Percentiles rank a stretch among this genome's conserved stretches.
These are phyloP conservation scores for Erpornis zantholeuca DNA, from an alignment of 2,113 vertebrate species.

Conservation along the genomic window DNA sequence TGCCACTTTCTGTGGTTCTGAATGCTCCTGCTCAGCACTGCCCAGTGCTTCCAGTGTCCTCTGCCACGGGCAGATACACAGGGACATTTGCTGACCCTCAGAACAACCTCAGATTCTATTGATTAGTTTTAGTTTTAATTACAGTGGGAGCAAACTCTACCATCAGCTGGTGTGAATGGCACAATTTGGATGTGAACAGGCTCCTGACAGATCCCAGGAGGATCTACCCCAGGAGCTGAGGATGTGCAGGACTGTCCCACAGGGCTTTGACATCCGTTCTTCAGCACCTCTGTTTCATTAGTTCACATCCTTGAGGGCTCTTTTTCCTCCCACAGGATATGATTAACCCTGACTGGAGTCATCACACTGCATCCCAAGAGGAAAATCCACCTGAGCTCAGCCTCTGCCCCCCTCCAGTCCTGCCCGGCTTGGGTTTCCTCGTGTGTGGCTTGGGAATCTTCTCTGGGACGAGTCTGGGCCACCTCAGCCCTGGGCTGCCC, in stretches of 20 bases:
- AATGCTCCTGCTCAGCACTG: background rate
- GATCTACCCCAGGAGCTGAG: background rate
- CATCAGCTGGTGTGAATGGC: background rate
- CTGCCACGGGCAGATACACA: background rate
- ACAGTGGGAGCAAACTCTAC: background rate
- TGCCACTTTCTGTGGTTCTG: background rate
- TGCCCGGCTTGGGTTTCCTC: fast-evolving
- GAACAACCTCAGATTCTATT: background rate
- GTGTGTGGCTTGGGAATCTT: fast-evolving
- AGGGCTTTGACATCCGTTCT: background rate
- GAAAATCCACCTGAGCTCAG: background rate
- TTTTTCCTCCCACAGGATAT: slow-evolving; percentile 34
- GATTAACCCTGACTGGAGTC: background rate
- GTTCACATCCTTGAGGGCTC: background rate
- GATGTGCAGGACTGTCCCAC: background rate
- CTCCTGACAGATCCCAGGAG: background rate
- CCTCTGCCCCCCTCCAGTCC: background rate
- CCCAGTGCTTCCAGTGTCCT: background rate
- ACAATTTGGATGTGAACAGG: background rate
- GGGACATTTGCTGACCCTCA: background rate
- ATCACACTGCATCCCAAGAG: fast-evolving
- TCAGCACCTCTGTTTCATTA: background rate
- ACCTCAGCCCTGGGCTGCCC: fast-evolving
- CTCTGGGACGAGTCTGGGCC: background rate
- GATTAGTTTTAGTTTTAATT: background rate